A percentile compares a stretch with the other conserved stretches of the same genome.
Conservation (phyloP, 1,140 invertebrate genomes). For the Hyles euphorbiae region DNA sequence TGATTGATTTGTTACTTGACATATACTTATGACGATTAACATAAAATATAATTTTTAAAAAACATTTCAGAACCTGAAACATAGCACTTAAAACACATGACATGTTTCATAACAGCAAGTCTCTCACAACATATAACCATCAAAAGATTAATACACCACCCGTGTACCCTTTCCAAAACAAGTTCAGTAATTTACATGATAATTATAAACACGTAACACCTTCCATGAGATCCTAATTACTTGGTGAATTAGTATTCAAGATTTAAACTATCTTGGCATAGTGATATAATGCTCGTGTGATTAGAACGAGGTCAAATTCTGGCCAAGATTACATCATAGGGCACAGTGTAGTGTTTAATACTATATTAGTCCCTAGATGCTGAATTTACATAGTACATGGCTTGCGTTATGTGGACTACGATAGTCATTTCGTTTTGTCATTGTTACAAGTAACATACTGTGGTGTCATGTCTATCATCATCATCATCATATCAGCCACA, state of each 20-base stretch:
- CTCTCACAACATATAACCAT: no score
- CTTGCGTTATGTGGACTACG: not conserved
- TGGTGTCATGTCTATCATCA: no score
- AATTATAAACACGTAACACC: conserved; percentile 1
- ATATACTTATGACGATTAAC: not conserved
- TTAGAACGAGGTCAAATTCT: not conserved
- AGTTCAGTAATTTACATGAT: conserved; percentile 14
- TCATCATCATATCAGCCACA: no score
- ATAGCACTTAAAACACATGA: not conserved
- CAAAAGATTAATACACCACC: no score
- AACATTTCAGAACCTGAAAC: not conserved
- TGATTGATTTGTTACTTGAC: not conserved
- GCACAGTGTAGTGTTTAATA: conserved; percentile 2
- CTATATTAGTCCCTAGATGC: conserved; percentile 4
- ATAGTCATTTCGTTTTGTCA: no score
- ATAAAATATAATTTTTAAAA: not conserved
- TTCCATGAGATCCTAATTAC: conserved; percentile 4
- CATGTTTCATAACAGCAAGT: no score
- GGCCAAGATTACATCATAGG: no score
- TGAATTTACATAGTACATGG: conserved; percentile 14
- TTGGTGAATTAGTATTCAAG: conserved; percentile 13
- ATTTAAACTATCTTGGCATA: conserved; percentile 8
- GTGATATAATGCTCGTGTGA: not conserved
- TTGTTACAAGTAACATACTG: no score
- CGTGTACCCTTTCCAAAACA: not conserved